Conservation (phyloP, 2,113 vertebrate species). For the Ptyas mucosa region DNA sequence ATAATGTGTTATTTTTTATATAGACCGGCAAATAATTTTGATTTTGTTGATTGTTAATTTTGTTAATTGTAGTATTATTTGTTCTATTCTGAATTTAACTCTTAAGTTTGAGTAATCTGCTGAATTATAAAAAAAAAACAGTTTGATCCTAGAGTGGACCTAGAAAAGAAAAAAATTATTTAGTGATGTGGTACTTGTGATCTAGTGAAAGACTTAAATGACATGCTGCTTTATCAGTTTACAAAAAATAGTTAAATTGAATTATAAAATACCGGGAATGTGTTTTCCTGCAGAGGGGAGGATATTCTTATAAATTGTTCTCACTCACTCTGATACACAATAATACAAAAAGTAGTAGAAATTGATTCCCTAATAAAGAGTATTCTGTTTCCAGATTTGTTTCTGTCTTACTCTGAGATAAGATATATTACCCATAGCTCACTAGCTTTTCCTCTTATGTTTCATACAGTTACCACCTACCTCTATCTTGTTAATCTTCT, state of each 20-base stretch:
- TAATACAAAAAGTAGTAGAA: neutral
- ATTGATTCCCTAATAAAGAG: neutral
- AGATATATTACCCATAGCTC: neutral
- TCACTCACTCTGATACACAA: neutral
- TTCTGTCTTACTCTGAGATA: neutral
- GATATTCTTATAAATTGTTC: neutral
- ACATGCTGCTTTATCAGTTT: neutral
- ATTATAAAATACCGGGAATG: neutral
- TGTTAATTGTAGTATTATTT: neutral
- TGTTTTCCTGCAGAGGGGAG: neutral
- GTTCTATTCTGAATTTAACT: neutral
- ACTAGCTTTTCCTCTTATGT: neutral
- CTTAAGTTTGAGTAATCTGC: neutral
- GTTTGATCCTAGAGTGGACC: neutral
- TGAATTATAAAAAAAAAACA: neutral
- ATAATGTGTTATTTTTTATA: neutral
- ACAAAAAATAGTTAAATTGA: neutral
- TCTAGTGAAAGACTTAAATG: neutral
- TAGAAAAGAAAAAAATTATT: neutral
- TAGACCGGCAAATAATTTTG: neutral
- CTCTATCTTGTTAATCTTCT: neutral
- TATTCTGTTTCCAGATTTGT: neutral
- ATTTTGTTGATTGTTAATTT: neutral
- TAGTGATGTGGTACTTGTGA: neutral
- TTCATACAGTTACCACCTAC: neutral